A percentile compares a stretch with the other conserved stretches of the same genome.
Evolutionary conservation across 2,888 invertebrate species (phyloP).

Genomic region (Heliconius erato): DNA sequence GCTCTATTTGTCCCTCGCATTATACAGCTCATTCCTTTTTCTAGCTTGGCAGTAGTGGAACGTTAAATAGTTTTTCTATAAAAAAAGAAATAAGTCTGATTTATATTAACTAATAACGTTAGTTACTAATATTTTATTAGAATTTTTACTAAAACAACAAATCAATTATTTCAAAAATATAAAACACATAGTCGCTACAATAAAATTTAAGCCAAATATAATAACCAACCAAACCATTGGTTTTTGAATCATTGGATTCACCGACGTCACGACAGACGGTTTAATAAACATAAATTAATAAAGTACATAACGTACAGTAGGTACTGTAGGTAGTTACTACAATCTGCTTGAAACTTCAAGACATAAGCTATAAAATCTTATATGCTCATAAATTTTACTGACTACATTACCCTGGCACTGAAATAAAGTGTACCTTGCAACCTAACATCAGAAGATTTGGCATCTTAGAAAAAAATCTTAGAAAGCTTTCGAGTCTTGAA

Average conservation of each 20-base stretch:
- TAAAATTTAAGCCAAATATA: not conserved
- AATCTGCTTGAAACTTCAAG: not conserved
- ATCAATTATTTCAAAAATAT: not conserved
- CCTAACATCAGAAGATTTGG: not conserved
- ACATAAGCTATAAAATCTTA: not conserved
- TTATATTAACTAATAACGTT: no score
- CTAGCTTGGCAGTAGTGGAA: no score
- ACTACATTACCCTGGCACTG: not conserved
- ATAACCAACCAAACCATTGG: not conserved
- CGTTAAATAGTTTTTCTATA: no score
- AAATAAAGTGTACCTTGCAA: not conserved
- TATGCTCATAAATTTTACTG: conserved; percentile 14
- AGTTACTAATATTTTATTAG: no score
- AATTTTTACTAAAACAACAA: no score
- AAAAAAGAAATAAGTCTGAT: no score
- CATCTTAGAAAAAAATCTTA: no score
- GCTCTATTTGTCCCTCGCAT: no score
- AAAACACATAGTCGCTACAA: not conserved
- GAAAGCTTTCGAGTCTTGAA: not conserved
- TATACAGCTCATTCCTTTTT: no score
- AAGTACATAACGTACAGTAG: not conserved
- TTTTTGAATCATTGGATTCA: no score
- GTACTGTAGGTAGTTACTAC: not conserved
- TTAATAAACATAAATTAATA: not conserved
- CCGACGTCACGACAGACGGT: not conserved